Evolutionary conservation across 2,113 vertebrate species (phyloP), one percentile per base, ranked within the genome.

Genomic region (Carlito syrichta): DNA sequence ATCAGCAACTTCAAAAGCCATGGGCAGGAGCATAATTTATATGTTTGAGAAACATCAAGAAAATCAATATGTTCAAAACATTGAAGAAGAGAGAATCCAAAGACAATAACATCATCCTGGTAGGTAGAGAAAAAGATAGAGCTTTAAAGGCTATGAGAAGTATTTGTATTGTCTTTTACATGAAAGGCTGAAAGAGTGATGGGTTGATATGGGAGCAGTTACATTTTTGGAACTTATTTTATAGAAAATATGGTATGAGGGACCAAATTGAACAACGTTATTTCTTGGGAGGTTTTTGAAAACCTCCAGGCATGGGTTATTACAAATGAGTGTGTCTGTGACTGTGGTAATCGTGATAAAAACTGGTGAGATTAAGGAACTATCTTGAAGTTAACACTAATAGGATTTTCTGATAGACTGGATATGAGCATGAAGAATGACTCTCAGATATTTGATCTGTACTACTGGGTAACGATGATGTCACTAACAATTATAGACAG

Each of bases 291-390:
- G 38, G 3, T 0, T 74, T 82, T 71, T 58, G 32, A 25, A 88
- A 76, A 40, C 20, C 20, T 50, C 20, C 19, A 71, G 25, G 5
- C 20, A 50, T 50, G 30, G 35, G 6, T 40, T 6, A 73, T n/a
- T 22, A 35, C 20, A n/a, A 20, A 10, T 66, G 7, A 20, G 2
- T n/a, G 4, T 54, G 23, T 3, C 43, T 19, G 1, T 35, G 2
- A 16, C 38, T 56, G 6, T 56, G 30, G 6, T 23, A 12, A 16
- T 4, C 35, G 5, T 50, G 48, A 48, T 43, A 23, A 38, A 63
- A 84, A 8, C 1, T 45, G 12, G 43, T 79, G 40, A 3, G 22
- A 23, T 52, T 20, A 0, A 3, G 2, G 6, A 50, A 89, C 68
- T 32, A 86, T n/a, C 68, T 60, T 79, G 48, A 40, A 16, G 48